phyloP scores from a whole-genome alignment of 2,888 invertebrate species.

The Hypomecis atomaria region DNA sequence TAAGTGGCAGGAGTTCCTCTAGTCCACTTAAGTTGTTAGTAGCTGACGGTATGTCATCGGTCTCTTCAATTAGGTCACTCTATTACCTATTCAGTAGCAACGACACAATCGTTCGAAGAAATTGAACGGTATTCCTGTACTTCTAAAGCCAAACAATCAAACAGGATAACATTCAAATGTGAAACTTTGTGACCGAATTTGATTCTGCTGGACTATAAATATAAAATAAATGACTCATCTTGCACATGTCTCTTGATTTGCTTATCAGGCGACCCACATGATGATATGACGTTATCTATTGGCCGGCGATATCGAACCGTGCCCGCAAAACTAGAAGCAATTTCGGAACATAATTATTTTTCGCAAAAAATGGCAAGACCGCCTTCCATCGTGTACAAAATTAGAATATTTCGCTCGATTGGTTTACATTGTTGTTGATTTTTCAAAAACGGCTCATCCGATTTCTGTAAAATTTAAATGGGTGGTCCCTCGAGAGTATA shows the following conservation, averaged over 20 bases:
- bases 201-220: constrained; percentile 4
- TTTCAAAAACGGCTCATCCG: too few species aligned
- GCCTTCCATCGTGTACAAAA: too few species aligned
- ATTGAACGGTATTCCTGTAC: constrained; percentile 14
- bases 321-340: neutral
- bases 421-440: too few species aligned
- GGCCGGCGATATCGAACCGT: constrained; percentile 2
- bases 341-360: neutral
- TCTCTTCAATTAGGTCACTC: constrained; percentile 33
- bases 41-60: constrained; percentile 27
- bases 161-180: neutral
- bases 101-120: constrained; percentile 25
- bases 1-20: constrained; percentile 15
- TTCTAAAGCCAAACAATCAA: constrained; percentile 5
- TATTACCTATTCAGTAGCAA: constrained; percentile 37
- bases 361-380: too few species aligned
- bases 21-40: constrained; percentile 28
- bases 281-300: constrained; percentile 3
- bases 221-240: constrained; percentile 14
- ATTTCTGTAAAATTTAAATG: too few species aligned
- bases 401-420: too few species aligned
- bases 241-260: constrained; percentile 27
- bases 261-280: constrained; percentile 21
- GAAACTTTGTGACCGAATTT: neutral
- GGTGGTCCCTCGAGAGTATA: too few species aligned